Evolutionary conservation across 2,113 vertebrate genomes (phyloP).

Genomic region (Parus major): DNA sequence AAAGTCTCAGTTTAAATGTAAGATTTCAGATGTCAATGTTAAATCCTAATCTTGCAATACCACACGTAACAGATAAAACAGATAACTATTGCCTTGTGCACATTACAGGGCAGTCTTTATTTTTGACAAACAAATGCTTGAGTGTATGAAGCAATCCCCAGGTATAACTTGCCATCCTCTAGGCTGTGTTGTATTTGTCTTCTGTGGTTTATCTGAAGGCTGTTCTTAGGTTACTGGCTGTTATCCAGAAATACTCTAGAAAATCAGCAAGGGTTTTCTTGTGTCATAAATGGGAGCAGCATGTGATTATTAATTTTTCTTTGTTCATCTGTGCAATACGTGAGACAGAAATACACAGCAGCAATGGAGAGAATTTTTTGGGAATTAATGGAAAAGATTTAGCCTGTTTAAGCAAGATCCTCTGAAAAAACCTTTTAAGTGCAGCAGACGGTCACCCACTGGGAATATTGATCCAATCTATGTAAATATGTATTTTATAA

Average conservation of each 20-base stretch:
- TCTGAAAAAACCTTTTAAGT: background rate
- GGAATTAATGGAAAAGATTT: background rate
- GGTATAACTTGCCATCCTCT: background rate
- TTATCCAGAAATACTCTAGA: background rate
- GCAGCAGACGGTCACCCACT: background rate
- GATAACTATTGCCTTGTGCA: background rate
- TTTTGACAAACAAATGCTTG: background rate
- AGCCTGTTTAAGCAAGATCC: background rate
- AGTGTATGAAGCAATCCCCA: background rate
- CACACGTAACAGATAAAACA: background rate
- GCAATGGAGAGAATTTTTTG: background rate
- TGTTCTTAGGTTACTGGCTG: background rate
- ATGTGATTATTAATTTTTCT: background rate
- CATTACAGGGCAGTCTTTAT: background rate
- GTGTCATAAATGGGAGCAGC: background rate
- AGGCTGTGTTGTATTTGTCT: background rate
- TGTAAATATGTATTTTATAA: conserved; percentile 6
- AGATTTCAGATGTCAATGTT: background rate
- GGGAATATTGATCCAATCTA: background rate
- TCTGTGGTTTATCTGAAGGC: background rate
- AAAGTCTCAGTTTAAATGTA: background rate
- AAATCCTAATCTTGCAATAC: background rate
- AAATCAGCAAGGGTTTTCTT: background rate
- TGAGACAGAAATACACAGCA: background rate
- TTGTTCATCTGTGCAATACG: background rate